Evolutionary conservation across 2,113 vertebrate genomes (phyloP).

Genomic region (Sturnira hondurensis): DNA sequence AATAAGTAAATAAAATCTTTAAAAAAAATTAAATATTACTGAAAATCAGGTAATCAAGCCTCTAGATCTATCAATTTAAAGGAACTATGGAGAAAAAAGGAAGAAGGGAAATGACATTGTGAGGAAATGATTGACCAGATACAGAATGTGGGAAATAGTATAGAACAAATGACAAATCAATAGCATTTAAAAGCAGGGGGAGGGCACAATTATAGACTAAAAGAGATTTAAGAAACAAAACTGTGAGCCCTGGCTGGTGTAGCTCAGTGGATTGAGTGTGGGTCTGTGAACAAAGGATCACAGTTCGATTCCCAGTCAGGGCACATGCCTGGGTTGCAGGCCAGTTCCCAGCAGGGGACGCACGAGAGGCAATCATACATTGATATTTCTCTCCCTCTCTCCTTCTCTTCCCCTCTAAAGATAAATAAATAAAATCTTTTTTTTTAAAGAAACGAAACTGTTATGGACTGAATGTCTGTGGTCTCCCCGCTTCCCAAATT

Average conservation of each 20-base stretch:
- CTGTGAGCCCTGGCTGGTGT: too few species aligned
- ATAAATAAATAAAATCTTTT: too few species aligned
- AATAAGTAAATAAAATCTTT: too few species aligned
- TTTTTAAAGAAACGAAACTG: too few species aligned
- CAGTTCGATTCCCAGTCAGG: too few species aligned
- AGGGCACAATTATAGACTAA: not conserved
- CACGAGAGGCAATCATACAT: too few species aligned
- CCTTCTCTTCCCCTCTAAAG: too few species aligned
- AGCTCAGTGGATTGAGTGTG: too few species aligned
- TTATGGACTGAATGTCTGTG: not conserved
- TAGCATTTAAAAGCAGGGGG: not conserved
- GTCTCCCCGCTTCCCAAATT: not conserved
- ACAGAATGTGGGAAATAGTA: not conserved
- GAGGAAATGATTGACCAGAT: not conserved
- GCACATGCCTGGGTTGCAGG: too few species aligned
- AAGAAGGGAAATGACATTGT: not conserved
- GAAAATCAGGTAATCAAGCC: not conserved
- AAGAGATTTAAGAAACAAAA: not conserved
- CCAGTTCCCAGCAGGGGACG: too few species aligned
- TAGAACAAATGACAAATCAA: not conserved
- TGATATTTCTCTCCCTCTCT: too few species aligned
- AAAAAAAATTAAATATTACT: not conserved
- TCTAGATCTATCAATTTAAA: not conserved
- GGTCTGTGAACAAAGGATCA: too few species aligned
- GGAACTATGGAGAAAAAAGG: not conserved